phyloP scores from a whole-genome alignment of 2,797 vertebrate species.

The Crocodylus rhombifer region DNA sequence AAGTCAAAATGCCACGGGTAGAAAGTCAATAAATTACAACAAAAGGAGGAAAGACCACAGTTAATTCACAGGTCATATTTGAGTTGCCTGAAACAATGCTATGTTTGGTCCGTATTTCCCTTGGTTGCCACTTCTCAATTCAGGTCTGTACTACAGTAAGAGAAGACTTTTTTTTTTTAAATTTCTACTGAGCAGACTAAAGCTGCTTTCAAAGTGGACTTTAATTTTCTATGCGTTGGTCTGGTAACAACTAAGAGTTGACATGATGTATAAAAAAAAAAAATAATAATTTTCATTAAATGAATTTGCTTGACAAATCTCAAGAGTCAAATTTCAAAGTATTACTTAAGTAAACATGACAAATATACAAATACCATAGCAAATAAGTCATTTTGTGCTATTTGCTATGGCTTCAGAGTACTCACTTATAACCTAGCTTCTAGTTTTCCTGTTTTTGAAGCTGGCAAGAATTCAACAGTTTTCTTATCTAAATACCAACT shows the following conservation, averaged over 20 bases:
- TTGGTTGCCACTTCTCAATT: background rate
- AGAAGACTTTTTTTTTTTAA: background rate
- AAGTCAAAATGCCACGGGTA: background rate
- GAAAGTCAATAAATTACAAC: background rate
- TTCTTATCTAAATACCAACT: background rate
- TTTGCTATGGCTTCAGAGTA: background rate
- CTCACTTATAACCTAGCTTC: background rate
- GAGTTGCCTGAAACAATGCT: background rate
- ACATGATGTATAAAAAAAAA: background rate
- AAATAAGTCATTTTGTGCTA: background rate
- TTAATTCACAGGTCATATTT: background rate
- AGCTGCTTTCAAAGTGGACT: constrained; percentile 1
- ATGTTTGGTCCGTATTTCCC: background rate
- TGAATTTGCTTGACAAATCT: constrained; percentile 11
- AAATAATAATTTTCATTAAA: background rate
- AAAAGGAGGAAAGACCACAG: background rate
- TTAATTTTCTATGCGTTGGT: background rate
- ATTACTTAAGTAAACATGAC: background rate
- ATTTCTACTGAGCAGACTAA: background rate
- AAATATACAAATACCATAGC: background rate
- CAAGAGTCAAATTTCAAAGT: background rate
- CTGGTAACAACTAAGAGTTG: background rate
- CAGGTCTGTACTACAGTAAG: background rate
- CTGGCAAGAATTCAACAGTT: background rate
- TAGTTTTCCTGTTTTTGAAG: constrained; percentile 2